Conservation (phyloP, 2,113 vertebrate species). For the Oenanthe melanoleuca region DNA sequence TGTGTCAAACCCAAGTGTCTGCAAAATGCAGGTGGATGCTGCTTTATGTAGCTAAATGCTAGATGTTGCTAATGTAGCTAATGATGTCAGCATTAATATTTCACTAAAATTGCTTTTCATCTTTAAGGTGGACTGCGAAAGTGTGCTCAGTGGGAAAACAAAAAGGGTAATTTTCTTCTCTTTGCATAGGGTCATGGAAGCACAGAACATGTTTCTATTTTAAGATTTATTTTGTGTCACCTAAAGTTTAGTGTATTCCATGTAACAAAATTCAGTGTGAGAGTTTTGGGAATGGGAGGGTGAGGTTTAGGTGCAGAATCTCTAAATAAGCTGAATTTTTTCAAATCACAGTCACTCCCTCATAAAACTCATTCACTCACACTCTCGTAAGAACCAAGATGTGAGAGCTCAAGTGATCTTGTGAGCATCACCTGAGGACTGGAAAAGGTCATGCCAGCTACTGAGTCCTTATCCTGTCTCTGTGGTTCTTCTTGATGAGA, state of each 20-base stretch:
- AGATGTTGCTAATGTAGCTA: background rate
- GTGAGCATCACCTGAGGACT: background rate
- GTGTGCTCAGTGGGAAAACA: background rate
- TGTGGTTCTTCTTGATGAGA: background rate
- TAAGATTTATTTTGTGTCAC: background rate
- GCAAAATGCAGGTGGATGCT: background rate
- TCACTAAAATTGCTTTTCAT: background rate
- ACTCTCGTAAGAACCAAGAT: background rate
- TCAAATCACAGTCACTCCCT: background rate
- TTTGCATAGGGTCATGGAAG: background rate
- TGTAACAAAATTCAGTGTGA: background rate
- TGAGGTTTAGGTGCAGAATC: background rate
- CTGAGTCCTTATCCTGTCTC: background rate
- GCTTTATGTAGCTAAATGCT: background rate
- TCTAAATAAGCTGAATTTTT: background rate
- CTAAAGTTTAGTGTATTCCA: background rate
- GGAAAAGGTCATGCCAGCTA: background rate
- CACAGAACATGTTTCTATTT: background rate
- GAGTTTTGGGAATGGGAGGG: background rate
- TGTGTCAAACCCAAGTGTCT: background rate
- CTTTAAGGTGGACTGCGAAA: background rate
- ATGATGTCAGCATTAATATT: slow-evolving; percentile 20
- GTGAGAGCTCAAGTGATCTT: background rate
- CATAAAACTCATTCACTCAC: background rate
- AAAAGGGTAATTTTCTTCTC: background rate